Evolutionary conservation across 2,888 invertebrate species (phyloP).

Genomic region (Agrochola litura): DNA sequence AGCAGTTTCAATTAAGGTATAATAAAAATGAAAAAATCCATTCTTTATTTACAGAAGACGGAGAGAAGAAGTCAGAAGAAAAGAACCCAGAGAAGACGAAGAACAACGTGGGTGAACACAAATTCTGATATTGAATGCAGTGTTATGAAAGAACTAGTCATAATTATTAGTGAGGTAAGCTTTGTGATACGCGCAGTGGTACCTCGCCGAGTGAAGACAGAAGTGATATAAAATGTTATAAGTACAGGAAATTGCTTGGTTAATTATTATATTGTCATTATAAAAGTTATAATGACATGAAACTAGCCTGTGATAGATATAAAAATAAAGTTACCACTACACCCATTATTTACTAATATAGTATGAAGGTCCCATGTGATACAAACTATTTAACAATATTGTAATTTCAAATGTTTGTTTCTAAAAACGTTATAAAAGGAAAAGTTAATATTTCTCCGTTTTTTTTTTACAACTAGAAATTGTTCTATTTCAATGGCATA

Average conservation of each 20-base stretch:
- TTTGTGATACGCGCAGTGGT: conserved; percentile 15
- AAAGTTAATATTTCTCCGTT: no score
- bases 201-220: neutral
- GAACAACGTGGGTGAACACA: conserved; percentile 53
- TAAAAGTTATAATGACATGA: neutral
- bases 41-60: conserved; percentile 51
- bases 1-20: neutral
- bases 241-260: neutral
- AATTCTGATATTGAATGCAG: conserved; percentile 44
- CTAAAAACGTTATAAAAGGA: neutral
- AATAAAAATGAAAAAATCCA: neutral
- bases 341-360: neutral
- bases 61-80: conserved; percentile 55
- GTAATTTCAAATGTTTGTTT: neutral
- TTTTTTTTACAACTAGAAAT: neutral
- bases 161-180: conserved; percentile 24
- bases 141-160: conserved; percentile 60
- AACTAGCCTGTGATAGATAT: conserved; percentile 29
- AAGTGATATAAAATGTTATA: neutral
- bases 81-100: conserved; percentile 53
- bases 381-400: neutral
- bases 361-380: neutral
- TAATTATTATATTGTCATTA: neutral
- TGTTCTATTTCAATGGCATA: neutral
- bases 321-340: neutral